phyloP scores from a whole-genome alignment of 2,797 vertebrate genomes.

The Glossophaga mutica region DNA sequence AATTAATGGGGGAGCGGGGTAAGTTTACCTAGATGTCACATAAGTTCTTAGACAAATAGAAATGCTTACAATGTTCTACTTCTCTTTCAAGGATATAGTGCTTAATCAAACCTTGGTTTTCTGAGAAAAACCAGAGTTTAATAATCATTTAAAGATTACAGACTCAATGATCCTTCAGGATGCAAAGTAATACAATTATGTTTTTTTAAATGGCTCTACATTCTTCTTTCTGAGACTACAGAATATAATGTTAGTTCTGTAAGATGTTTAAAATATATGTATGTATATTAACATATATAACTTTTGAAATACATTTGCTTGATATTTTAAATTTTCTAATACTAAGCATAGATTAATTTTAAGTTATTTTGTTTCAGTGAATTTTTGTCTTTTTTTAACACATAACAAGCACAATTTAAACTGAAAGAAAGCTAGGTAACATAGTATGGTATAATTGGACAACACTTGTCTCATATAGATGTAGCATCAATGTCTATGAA shows the following conservation, averaged over 20 bases:
- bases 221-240: slow-evolving; percentile 55
- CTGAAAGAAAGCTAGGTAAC: neutral
- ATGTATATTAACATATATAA: neutral
- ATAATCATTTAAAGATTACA: slow-evolving; percentile 84
- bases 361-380: slow-evolving; percentile 4
- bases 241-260: slow-evolving; percentile 50
- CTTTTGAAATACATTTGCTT: slow-evolving; percentile 30
- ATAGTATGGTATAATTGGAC: neutral
- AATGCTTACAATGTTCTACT: slow-evolving; percentile 80
- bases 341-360: slow-evolving; percentile 18
- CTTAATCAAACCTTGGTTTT: slow-evolving; percentile 79
- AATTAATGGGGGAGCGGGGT: slow-evolving; percentile 88
- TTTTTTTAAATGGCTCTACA: slow-evolving; percentile 75
- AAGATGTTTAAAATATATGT: slow-evolving; percentile 40
- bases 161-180: slow-evolving; percentile 84
- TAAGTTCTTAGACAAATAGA: slow-evolving; percentile 78
- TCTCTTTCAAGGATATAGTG: slow-evolving; percentile 77
- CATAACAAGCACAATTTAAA: neutral
- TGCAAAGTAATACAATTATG: slow-evolving; percentile 85
- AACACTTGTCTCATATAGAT: neutral
- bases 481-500: slow-evolving; percentile 26
- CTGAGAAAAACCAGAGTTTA: slow-evolving; percentile 68
- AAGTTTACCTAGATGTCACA: slow-evolving; percentile 81
- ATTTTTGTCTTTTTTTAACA: slow-evolving; percentile 1
- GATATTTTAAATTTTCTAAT: slow-evolving; percentile 33